These are phyloP conservation scores for Megalops atlanticus DNA, from an alignment of 2,113 vertebrate species.

Conservation along the genomic window DNA sequence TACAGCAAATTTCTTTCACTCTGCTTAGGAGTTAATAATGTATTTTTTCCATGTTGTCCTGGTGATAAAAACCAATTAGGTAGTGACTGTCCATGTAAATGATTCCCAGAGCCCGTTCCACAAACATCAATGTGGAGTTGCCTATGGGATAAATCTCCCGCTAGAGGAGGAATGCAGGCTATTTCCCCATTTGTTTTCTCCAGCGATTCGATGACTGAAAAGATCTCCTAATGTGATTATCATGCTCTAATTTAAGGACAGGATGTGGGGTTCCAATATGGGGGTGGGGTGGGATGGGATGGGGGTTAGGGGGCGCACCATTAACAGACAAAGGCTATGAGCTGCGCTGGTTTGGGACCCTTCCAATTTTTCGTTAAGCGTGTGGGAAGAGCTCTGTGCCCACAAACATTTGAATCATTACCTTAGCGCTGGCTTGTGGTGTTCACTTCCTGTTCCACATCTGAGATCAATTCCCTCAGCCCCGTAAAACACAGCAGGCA, in stretches of 20 bases:
- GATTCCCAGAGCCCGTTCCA: not conserved
- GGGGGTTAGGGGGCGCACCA: not conserved
- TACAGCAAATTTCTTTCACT: not conserved
- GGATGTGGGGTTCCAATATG: not conserved
- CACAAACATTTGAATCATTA: conserved; percentile 15
- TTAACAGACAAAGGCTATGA: not conserved
- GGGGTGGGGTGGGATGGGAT: too few species aligned
- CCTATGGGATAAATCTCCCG: not conserved
- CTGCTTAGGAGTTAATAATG: not conserved
- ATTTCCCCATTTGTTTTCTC: not conserved
- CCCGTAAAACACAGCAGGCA: not conserved
- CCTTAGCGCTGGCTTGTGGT: not conserved
- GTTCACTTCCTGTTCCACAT: conserved; percentile 8
- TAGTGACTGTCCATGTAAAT: not conserved
- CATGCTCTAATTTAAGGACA: not conserved
- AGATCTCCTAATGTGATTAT: conserved; percentile 1
- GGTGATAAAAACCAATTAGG: conserved; percentile 1
- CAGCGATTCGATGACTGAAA: not conserved
- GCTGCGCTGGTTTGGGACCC: not conserved
- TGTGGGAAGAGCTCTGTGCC: not conserved
- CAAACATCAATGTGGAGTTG: not conserved
- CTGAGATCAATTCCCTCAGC: not conserved
- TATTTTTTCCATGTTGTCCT: not conserved
- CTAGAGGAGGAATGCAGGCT: too few species aligned
- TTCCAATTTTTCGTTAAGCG: not conserved